These are phyloP conservation scores for Ichneumoninae sp. DNA, from an alignment of 2,888 invertebrate species.

Conservation along the genomic window DNA sequence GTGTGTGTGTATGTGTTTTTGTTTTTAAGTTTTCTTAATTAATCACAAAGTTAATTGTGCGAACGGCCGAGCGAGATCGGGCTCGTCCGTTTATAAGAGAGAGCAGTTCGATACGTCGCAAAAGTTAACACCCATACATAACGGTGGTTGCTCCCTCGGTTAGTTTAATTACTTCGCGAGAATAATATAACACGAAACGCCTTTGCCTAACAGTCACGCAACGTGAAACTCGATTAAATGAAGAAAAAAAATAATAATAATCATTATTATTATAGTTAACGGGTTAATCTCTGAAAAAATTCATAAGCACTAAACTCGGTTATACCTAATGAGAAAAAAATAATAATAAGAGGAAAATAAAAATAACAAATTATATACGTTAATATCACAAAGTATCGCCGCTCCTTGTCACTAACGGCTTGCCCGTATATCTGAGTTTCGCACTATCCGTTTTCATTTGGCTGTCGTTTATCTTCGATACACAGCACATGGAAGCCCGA, in stretches of 20 bases:
- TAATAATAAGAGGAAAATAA: slow-evolving; percentile 45
- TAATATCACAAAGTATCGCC: slow-evolving; percentile 81
- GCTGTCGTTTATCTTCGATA: slow-evolving; percentile 10
- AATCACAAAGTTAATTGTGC: slow-evolving; percentile 27
- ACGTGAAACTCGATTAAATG: slow-evolving; percentile 19
- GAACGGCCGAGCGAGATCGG: slow-evolving; percentile 8
- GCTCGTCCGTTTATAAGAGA: slow-evolving; percentile 17
- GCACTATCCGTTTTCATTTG: slow-evolving; percentile 45
- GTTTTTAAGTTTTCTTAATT: slow-evolving; percentile 13
- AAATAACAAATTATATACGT: slow-evolving; percentile 75
- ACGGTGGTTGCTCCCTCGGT: slow-evolving; percentile 4
- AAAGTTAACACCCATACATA: slow-evolving; percentile 25
- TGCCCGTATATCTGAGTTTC: slow-evolving; percentile 57
- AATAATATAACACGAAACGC: slow-evolving; percentile 20
- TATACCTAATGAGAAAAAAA: slow-evolving; percentile 34
- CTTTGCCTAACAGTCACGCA: not conserved
- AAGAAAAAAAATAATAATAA: not conserved
- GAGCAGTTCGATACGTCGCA: slow-evolving; percentile 7
- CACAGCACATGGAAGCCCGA: slow-evolving; percentile 68
- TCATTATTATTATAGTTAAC: slow-evolving; percentile 31
- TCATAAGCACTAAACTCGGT: slow-evolving; percentile 43
- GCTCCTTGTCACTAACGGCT: slow-evolving; percentile 63
- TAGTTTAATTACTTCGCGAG: slow-evolving; percentile 15
- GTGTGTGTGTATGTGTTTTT: slow-evolving; percentile 15
- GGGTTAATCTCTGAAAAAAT: slow-evolving; percentile 47